Evolutionary conservation across 2,113 vertebrate species (phyloP), one percentile per base, ranked within the genome.

Genomic region (Oryzias javanicus): DNA sequence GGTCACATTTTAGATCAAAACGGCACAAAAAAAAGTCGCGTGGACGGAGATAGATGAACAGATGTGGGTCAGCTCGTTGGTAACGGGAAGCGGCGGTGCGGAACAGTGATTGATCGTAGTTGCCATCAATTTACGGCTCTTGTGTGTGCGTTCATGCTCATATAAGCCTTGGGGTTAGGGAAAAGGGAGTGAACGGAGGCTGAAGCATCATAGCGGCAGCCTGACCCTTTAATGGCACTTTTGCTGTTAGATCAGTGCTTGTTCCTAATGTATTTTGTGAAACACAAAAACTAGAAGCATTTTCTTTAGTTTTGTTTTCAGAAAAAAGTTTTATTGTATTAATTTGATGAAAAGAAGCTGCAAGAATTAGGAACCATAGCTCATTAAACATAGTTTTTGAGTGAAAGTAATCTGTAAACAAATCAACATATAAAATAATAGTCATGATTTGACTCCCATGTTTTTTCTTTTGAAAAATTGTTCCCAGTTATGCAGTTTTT

Each of bases 81-180:
- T 79, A 70, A 80, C 84, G 65, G 69, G 83, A 84, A 74, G 80
- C 85, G 78, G 64, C 78, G 82, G 85, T 84, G 86, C 83, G 81
- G 85, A 87, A 83, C 82, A 79, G 49, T 74, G 81, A 89, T 89
- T 85, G 88, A 89, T 88, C 65, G 78, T 17, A 64, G 53, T 54
- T 83, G 67, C 76, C 75, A 75, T 86, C 79, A 81, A 73, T 79
- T 72, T 47, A 64, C 56, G 73, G 64, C 62, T 49, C 49, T 47
- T 47, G 57, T 57, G 22, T 45, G 62, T 65, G 42, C 52, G 41
- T 24, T 54, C 53, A 29, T 55, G 57, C 42, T 52, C 22, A 64
- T 66, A 22, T 65, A 35, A 60, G 45, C 46, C 52, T 53, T 40
- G 64, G 42, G 61, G 65, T 6, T 64, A 44, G 29, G 46, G 42